phyloP scores from a whole-genome alignment of 2,888 invertebrate genomes.

The Cephonodes hylas region DNA sequence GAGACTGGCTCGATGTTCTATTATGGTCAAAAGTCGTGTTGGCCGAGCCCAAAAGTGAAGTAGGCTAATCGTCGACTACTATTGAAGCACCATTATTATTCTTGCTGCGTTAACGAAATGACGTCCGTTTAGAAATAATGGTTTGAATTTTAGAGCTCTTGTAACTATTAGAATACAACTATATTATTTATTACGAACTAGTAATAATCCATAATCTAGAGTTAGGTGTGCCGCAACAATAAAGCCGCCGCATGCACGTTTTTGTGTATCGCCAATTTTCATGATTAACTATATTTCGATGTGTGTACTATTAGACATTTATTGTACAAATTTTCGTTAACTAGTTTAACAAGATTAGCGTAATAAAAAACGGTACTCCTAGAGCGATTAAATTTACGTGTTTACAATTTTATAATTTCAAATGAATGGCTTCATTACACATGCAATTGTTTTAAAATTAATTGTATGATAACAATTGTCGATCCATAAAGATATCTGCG shows the following conservation, averaged over 20 bases:
- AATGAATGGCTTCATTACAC: neutral
- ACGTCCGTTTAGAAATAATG: constrained; percentile 14
- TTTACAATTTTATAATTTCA: too few species aligned
- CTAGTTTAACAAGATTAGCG: too few species aligned
- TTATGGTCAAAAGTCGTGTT: constrained; percentile 63
- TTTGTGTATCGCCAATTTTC: neutral
- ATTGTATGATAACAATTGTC: neutral
- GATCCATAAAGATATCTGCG: constrained; percentile 12
- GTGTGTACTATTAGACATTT: neutral
- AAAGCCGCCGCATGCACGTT: neutral
- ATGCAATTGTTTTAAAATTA: neutral
- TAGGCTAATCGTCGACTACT: constrained; percentile 62
- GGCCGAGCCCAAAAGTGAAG: constrained; percentile 59
- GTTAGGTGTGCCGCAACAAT: neutral
- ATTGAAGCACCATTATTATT: constrained; percentile 66
- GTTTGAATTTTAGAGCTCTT: constrained; percentile 3
- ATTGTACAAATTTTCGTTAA: neutral
- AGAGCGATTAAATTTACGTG: neutral
- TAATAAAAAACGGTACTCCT: neutral
- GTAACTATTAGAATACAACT: constrained; percentile 2
- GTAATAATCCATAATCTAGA: constrained; percentile 14
- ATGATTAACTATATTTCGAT: neutral
- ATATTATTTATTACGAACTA: neutral
- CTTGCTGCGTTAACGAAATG: constrained; percentile 31
- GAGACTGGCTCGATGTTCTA: constrained; percentile 21